These are phyloP conservation scores for Dendrolimus punctatus DNA, from an alignment of 1,140 invertebrate species.

Conservation along the genomic window DNA sequence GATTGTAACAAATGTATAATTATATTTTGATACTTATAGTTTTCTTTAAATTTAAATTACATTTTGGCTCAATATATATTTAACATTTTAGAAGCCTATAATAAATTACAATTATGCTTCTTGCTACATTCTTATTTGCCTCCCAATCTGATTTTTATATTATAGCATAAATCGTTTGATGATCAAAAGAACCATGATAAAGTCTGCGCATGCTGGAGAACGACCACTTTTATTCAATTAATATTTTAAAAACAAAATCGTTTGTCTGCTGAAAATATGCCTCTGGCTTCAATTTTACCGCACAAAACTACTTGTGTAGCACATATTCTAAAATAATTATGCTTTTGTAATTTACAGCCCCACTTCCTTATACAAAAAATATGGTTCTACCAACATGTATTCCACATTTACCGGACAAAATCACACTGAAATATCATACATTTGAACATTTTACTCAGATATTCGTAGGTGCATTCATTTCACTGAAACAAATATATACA, in stretches of 20 bases:
- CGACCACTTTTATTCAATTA: constrained; percentile 1
- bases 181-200: constrained; percentile 22
- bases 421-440: constrained; percentile 17
- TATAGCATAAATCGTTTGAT: constrained; percentile 26
- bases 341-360: constrained; percentile 43
- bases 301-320: constrained; percentile 31
- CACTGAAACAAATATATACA: constrained; percentile 28
- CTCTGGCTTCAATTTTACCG: constrained; percentile 41
- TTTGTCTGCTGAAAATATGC: constrained; percentile 11
- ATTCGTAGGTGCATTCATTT: constrained; percentile 6
- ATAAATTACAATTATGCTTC: constrained; percentile 35
- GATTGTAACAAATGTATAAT: neutral
- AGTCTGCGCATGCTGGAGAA: constrained; percentile 46
- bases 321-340: constrained; percentile 26
- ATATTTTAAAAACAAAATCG: constrained; percentile 1
- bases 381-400: constrained; percentile 18
- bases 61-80: constrained; percentile 60
- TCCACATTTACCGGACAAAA: neutral
- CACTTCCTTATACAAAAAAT: constrained; percentile 8
- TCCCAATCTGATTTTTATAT: constrained; percentile 22
- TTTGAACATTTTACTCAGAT: too few species aligned
- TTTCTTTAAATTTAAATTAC: constrained; percentile 35
- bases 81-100: constrained; percentile 46
- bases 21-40: constrained; percentile 20
- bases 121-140: constrained; percentile 37